Evolutionary conservation across 2,797 vertebrate genomes (phyloP), one percentile per base, ranked within the genome.

Genomic region (Myotis findleyi): DNA sequence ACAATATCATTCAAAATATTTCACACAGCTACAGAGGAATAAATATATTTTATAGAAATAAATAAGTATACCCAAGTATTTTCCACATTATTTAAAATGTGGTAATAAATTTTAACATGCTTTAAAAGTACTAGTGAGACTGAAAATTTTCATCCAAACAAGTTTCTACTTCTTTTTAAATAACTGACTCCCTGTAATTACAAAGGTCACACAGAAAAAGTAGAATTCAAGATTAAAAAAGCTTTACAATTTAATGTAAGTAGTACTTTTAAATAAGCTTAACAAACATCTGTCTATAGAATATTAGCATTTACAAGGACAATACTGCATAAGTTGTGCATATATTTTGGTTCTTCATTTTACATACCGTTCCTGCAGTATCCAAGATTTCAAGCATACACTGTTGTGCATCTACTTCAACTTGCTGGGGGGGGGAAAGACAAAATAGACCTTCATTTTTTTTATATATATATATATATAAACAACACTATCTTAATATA

Each of bases 321-420:
- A 73, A 7, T 18, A 86, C 0, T 44, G 30, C 64, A 83, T 18
- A 66, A 95, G 49, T 1, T 27, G 62, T 59, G 5, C 30, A 55
- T 49, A 82, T 17, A 87, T 13, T 59, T n/a, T 33, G n/a, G 25
- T 41, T 83, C 6, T 95, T 93, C 2, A 7, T 49, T 80, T 85
- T 95, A 98, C 99, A 87, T 99, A 99, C 99, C 98, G 99, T 99
- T 98, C 99, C 99, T 93, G 99, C 99, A 92, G 99, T 99, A 98
- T 99, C 99, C 98, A 99, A 98, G 98, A 99, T 99, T 99, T 99
- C 99, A 98, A 99, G 98, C 99, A 99, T 99, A 97, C 99, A 99
- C 97, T 99, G 99, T 93, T 99, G 99, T 64, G 99, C 99, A 98
- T 99, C 99, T 91, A 99, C 99, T 99, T 99, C 99, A 93, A 99